Percentiles rank a stretch among this genome's conserved stretches.
phyloP scores from a whole-genome alignment of 2,888 invertebrate genomes.

The Halictus quadricinctus region DNA sequence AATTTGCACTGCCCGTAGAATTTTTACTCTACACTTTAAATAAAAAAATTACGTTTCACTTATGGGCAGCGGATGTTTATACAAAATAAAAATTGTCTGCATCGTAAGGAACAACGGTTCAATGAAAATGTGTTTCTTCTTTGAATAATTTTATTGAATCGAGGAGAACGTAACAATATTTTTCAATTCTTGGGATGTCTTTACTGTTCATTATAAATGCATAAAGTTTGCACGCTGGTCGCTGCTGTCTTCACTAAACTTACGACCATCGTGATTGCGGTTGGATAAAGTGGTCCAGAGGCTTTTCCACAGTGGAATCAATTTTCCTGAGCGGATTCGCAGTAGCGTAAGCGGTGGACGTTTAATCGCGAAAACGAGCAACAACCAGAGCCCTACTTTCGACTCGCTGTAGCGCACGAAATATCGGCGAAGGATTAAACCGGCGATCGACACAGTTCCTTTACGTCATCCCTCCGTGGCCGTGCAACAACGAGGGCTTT shows the following conservation, averaged over 20 bases:
- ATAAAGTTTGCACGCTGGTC: background rate
- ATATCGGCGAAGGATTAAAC: constrained; percentile 51
- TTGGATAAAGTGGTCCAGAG: background rate
- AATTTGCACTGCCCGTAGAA: background rate
- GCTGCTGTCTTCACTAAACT: too few species aligned
- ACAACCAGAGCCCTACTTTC: constrained; percentile 11
- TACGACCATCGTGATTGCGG: background rate
- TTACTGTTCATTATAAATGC: too few species aligned
- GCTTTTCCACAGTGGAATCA: background rate
- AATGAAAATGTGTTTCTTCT: too few species aligned
- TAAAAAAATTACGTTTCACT: background rate
- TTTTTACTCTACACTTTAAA: background rate
- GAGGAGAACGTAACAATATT: background rate
- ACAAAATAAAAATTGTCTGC: background rate
- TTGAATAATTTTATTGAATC: background rate
- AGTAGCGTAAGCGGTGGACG: background rate
- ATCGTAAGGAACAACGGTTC: background rate
- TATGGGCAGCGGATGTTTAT: too few species aligned
- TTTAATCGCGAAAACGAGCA: background rate
- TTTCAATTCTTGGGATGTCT: background rate
- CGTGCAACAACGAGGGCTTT: constrained; percentile 44
- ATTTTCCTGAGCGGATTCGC: background rate
- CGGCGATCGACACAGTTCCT: constrained; percentile 52
- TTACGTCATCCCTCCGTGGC: constrained; percentile 49
- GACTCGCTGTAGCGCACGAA: constrained; percentile 21